These are phyloP conservation scores for Hydraecia micacea DNA, from an alignment of 2,888 invertebrate genomes.

Conservation along the genomic window DNA sequence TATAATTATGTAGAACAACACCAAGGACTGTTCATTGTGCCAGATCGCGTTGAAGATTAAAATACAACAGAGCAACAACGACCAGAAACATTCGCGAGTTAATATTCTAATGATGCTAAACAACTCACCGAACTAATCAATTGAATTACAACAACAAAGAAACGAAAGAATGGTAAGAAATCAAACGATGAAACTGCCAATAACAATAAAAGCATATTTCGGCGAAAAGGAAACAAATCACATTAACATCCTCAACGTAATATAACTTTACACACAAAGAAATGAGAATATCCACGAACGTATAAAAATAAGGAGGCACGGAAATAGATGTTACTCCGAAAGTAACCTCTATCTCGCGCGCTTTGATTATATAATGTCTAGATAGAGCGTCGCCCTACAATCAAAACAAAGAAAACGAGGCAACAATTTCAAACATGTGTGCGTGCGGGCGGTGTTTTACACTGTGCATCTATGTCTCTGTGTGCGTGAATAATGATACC, in stretches of 20 bases:
- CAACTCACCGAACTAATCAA: slow-evolving; percentile 31
- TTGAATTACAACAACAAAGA: slow-evolving; percentile 34
- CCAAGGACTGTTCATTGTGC: slow-evolving; percentile 38
- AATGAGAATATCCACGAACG: slow-evolving; percentile 66
- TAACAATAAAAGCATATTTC: slow-evolving; percentile 55
- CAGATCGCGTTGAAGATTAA: background rate
- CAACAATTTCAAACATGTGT: too few species aligned
- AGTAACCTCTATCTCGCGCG: slow-evolving; percentile 64
- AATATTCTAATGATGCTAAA: slow-evolving; percentile 15
- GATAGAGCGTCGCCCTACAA: too few species aligned
- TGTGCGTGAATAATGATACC: too few species aligned
- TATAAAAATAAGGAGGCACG: slow-evolving; percentile 68
- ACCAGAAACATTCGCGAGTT: background rate
- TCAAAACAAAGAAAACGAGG: too few species aligned
- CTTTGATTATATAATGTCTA: too few species aligned
- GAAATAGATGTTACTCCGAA: slow-evolving; percentile 72
- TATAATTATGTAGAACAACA: slow-evolving; percentile 23
- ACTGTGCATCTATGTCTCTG: too few species aligned
- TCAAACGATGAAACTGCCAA: slow-evolving; percentile 42
- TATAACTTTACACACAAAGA: slow-evolving; percentile 70
- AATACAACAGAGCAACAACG: slow-evolving; percentile 20
- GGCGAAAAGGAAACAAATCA: slow-evolving; percentile 57
- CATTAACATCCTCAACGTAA: slow-evolving; percentile 62
- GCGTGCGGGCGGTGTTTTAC: too few species aligned
- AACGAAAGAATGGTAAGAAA: slow-evolving; percentile 19